Percentiles rank a stretch among this genome's conserved stretches.
These are phyloP conservation scores for Paramuricea clavata DNA, from an alignment of 92 coral and sea anemone species.

Conservation along the genomic window DNA sequence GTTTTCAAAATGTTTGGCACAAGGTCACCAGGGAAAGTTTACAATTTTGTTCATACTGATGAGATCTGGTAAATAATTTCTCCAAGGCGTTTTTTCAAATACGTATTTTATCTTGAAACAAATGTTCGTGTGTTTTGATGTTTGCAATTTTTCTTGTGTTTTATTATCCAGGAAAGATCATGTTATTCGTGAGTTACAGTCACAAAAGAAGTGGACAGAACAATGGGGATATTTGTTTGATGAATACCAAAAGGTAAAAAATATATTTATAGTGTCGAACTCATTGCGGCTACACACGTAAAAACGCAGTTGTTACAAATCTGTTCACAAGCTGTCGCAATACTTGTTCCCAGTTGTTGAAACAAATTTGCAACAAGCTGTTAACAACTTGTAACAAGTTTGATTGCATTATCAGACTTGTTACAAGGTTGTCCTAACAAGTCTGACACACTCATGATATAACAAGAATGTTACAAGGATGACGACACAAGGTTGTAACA, in stretches of 20 bases:
- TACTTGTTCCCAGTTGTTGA: too few relatives aligned
- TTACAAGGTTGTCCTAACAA: too few relatives aligned
- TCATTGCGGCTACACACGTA: too few relatives aligned
- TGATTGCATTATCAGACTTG: too few relatives aligned
- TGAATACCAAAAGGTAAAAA: slow-evolving; percentile 10
- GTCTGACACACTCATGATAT: too few relatives aligned
- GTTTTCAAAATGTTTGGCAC: slow-evolving; percentile 27
- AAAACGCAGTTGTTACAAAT: too few relatives aligned
- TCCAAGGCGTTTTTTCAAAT: not conserved
- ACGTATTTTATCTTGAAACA: too few relatives aligned
- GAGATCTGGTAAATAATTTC: slow-evolving; percentile 18
- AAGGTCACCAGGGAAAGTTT: slow-evolving; percentile 38
- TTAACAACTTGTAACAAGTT: too few relatives aligned
- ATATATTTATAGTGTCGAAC: not conserved
- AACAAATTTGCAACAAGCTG: too few relatives aligned
- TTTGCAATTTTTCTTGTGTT: not conserved
- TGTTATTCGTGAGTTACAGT: slow-evolving; percentile 28
- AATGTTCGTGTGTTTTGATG: not conserved
- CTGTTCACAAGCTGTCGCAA: too few relatives aligned
- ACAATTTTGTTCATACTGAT: slow-evolving; percentile 40
- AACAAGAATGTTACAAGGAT: too few relatives aligned
- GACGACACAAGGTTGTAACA: too few relatives aligned
- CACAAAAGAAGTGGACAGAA: slow-evolving; percentile 39
- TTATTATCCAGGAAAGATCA: slow-evolving; percentile 31
- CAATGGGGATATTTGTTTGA: slow-evolving; percentile 42